These are phyloP conservation scores for Atrina japonica DNA, from an alignment of 2,888 invertebrate genomes.

Conservation along the genomic window DNA sequence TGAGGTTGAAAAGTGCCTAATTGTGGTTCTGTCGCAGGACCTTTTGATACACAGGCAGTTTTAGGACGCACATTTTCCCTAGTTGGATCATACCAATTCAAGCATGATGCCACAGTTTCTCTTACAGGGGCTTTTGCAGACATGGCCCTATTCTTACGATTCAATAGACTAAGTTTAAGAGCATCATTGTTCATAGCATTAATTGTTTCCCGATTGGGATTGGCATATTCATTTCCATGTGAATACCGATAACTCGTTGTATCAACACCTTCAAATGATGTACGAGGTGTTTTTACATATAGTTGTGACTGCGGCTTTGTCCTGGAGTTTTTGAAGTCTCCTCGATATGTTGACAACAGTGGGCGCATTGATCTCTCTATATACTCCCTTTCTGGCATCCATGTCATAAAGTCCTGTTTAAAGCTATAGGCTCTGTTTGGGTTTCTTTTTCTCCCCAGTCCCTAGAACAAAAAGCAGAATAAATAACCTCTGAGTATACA, in stretches of 20 bases:
- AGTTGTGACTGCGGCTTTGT: conserved; percentile 51
- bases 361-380: conserved; percentile 61
- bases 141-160: conserved; percentile 64
- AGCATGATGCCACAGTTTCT: conserved; percentile 73
- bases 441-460: conserved; percentile 71
- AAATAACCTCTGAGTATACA: too few relatives aligned
- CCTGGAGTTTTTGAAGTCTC: conserved; percentile 60
- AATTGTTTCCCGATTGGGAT: conserved; percentile 67
- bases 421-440: conserved; percentile 65
- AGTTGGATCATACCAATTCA: conserved; percentile 66
- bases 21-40: conserved; percentile 9
- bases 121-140: conserved; percentile 53
- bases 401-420: conserved; percentile 72
- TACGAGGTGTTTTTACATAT: conserved; percentile 67
- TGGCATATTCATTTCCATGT: conserved; percentile 65
- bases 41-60: conserved; percentile 8
- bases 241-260: conserved; percentile 74
- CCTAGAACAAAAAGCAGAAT: conserved; percentile 67
- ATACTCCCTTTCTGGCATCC: conserved; percentile 72
- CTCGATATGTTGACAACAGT: conserved; percentile 69
- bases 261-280: conserved; percentile 70
- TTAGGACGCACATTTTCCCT: conserved; percentile 27
- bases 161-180: conserved; percentile 61
- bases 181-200: conserved; percentile 71
- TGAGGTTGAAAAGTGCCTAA: conserved; percentile 32